Conservation (phyloP, 2,888 invertebrate species). For the Scotopteryx bipunctaria region DNA sequence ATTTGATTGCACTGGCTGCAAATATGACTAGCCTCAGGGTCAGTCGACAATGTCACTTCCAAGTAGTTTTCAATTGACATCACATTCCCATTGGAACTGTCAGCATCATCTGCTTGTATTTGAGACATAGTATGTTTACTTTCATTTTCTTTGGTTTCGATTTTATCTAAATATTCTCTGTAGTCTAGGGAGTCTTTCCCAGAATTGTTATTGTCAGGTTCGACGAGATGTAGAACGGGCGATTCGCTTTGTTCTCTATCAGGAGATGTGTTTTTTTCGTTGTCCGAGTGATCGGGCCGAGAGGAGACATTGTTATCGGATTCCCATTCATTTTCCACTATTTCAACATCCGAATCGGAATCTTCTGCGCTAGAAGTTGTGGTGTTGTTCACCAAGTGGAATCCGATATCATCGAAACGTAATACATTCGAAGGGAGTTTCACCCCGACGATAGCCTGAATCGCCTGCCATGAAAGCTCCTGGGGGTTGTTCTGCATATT, state of each 20-base stretch:
- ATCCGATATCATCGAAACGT: slow-evolving; percentile 80
- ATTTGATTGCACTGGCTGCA: slow-evolving; percentile 80
- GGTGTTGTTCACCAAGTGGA: slow-evolving; percentile 77
- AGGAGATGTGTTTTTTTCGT: slow-evolving; percentile 71
- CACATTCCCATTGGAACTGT: slow-evolving; percentile 77
- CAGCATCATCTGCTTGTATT: slow-evolving; percentile 69
- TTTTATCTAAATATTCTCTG: slow-evolving; percentile 70
- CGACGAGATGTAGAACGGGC: slow-evolving; percentile 75
- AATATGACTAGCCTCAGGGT: slow-evolving; percentile 79
- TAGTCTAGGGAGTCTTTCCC: slow-evolving; percentile 69
- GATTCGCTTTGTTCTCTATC: slow-evolving; percentile 75
- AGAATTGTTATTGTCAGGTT: slow-evolving; percentile 76
- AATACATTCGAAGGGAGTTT: slow-evolving; percentile 80
- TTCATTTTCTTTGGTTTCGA: slow-evolving; percentile 71
- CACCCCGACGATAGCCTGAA: slow-evolving; percentile 82
- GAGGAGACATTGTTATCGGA: slow-evolving; percentile 77
- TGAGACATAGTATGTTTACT: slow-evolving; percentile 64
- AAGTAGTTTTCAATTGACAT: slow-evolving; percentile 81
- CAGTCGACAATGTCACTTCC: slow-evolving; percentile 79
- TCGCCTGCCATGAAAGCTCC: slow-evolving; percentile 84
- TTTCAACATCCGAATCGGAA: slow-evolving; percentile 81
- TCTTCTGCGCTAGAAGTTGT: slow-evolving; percentile 75
- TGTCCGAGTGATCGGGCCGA: slow-evolving; percentile 75
- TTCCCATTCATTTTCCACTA: slow-evolving; percentile 80
- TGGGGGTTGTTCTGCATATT: slow-evolving; percentile 84